Base-by-base conservation (phyloP, 2,113 vertebrate genomes). In the Sinocyclocheilus grahami region DNA sequence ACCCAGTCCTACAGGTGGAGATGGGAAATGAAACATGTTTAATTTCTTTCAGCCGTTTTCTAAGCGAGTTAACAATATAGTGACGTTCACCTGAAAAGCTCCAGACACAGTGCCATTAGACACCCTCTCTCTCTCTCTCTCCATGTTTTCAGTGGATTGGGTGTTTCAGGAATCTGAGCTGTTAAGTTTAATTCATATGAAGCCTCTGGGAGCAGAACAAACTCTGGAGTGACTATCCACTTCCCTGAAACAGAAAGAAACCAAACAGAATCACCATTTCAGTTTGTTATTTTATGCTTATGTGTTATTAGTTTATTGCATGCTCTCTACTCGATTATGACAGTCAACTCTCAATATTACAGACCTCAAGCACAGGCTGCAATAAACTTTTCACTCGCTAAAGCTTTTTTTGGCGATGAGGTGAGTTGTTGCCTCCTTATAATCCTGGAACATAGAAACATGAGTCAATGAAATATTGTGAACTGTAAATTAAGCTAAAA, bases 341-440 rank as follows among this genome's bases (percentile, higher is more conserved):
- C 8, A 4, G n/a, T 18, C 12, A 48, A 0, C 3, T 30, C 76
- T 30, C 11, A 51, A 53, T 1, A 58, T 85, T 18, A 96, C 95
- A 95, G 48, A 98, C 98, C 98, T 94, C 96, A 95, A 87, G 98
- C 97, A 91, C 97, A 99, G 46, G 97, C 96, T 83, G 97, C 96
- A 89, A 99, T 92, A 92, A 97, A 95, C 90, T 99, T 99, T 91
- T 99, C 98, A 90, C 97, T 98, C 85, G 92, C 94, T 93, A 95
- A 94, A 3, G 95, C 92, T n/a, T 92, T 93, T 93, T 85, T 95
- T 94, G 46, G 96, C 96, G 92, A 99, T 94, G 69, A 99, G 94
- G 91, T 99, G 97, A 10, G 97, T 97, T 22, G 94, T 95, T 87
- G 89, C 90, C 46, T 94, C 92, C 88, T 95, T 95, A 88, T 97